These are phyloP conservation scores for Sturnira hondurensis DNA, from an alignment of 2,113 vertebrate genomes.

Conservation along the genomic window DNA sequence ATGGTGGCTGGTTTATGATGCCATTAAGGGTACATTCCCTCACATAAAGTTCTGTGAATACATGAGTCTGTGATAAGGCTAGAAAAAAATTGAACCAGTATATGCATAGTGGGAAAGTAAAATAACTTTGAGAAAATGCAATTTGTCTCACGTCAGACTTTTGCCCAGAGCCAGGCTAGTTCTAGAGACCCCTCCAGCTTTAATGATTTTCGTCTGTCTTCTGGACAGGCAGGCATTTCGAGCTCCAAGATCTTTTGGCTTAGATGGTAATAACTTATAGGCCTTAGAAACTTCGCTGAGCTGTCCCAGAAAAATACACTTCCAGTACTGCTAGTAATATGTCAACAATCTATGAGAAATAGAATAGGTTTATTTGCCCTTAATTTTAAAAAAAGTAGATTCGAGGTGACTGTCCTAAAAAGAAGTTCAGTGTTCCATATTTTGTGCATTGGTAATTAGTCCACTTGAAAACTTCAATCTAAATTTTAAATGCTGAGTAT, in stretches of 20 bases:
- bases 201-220: background rate
- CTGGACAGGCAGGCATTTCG: background rate
- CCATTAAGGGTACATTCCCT: background rate
- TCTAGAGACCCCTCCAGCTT: background rate
- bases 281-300: background rate
- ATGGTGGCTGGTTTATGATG: background rate
- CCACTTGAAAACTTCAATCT: slow-evolving; percentile 11
- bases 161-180: background rate
- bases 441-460: background rate
- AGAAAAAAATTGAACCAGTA: background rate
- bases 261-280: background rate
- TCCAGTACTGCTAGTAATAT: background rate
- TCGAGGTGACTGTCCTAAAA: background rate
- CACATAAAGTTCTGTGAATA: background rate
- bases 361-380: background rate
- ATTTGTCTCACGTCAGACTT: background rate
- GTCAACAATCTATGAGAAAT: background rate
- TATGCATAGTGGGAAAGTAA: background rate
- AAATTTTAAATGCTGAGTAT: slow-evolving; percentile 37
- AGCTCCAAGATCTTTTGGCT: slow-evolving; percentile 1
- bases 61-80: background rate
- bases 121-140: background rate
- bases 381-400: background rate
- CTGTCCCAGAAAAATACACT: background rate
- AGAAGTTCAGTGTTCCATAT: background rate